Evolutionary conservation across 2,113 vertebrate species (phyloP).

Genomic region (Podarcis muralis): DNA sequence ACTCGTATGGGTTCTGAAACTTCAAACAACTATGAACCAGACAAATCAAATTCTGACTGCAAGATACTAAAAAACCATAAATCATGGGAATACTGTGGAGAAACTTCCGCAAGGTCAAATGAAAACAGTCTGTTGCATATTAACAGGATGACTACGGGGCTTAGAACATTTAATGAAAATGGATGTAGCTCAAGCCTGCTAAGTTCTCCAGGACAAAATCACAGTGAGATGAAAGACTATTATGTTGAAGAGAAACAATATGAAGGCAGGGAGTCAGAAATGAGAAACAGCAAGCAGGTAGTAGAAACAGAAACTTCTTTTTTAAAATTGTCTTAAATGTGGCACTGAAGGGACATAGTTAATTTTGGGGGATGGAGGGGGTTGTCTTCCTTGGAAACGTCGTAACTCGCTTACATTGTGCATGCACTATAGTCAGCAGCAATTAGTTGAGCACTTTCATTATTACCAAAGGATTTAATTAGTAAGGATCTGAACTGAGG

Average conservation of each 20-base stretch:
- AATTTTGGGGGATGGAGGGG: neutral
- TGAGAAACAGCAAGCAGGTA: conserved; percentile 72
- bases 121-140: conserved; percentile 49
- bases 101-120: conserved; percentile 54
- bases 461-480: conserved; percentile 20
- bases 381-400: neutral
- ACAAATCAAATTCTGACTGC: conserved; percentile 26
- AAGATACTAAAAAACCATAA: conserved; percentile 55
- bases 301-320: conserved; percentile 70
- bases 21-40: conserved; percentile 20
- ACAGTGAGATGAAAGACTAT: conserved; percentile 45
- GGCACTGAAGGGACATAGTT: conserved; percentile 53
- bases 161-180: conserved; percentile 39
- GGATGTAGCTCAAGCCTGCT: conserved; percentile 50
- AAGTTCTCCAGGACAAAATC: conserved; percentile 60
- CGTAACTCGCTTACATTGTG: neutral
- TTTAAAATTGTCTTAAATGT: conserved; percentile 66
- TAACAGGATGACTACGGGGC: conserved; percentile 48
- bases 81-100: conserved; percentile 48
- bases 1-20: conserved; percentile 42
- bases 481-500: conserved; percentile 27
- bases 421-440: conserved; percentile 8
- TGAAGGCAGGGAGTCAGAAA: conserved; percentile 66
- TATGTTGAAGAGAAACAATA: conserved; percentile 67
- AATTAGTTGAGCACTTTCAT: neutral